Percentiles rank a stretch among this genome's conserved stretches.
These are phyloP conservation scores for Acrobasis repandana DNA, from an alignment of 2,888 invertebrate species.

Conservation along the genomic window DNA sequence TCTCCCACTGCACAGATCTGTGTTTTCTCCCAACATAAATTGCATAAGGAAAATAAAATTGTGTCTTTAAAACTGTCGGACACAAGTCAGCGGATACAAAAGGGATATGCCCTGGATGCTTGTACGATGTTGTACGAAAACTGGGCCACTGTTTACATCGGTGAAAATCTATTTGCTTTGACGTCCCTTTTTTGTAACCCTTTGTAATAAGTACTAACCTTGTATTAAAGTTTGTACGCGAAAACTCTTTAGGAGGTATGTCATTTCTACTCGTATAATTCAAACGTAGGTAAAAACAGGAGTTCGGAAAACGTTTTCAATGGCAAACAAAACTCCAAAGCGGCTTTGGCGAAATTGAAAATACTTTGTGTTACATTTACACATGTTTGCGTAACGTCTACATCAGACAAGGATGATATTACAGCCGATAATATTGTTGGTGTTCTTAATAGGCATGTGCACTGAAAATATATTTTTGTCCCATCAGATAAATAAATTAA, in stretches of 20 bases:
- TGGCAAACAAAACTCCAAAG: not conserved
- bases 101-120: not conserved
- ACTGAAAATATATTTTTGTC: too few relatives aligned
- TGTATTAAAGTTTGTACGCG: not conserved
- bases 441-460: too few relatives aligned
- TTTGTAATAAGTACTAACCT: not conserved
- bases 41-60: not conserved
- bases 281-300: too few relatives aligned
- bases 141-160: constrained; percentile 13
- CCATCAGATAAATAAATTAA: too few relatives aligned
- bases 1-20: too few relatives aligned
- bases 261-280: too few relatives aligned
- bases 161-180: constrained; percentile 4
- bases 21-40: not conserved
- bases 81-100: constrained; percentile 6
- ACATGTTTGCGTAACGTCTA: constrained; percentile 17
- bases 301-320: too few relatives aligned
- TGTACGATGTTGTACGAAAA: constrained; percentile 8
- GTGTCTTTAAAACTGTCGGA: not conserved
- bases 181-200: too few relatives aligned
- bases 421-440: too few relatives aligned
- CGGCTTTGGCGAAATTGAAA: constrained; percentile 25
- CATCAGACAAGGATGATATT: too few relatives aligned
- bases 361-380: constrained; percentile 29
- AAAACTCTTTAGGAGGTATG: not conserved